Evolutionary conservation across 2,113 vertebrate species (phyloP), one percentile per base, ranked within the genome.

Genomic region (Thymallus thymallus): DNA sequence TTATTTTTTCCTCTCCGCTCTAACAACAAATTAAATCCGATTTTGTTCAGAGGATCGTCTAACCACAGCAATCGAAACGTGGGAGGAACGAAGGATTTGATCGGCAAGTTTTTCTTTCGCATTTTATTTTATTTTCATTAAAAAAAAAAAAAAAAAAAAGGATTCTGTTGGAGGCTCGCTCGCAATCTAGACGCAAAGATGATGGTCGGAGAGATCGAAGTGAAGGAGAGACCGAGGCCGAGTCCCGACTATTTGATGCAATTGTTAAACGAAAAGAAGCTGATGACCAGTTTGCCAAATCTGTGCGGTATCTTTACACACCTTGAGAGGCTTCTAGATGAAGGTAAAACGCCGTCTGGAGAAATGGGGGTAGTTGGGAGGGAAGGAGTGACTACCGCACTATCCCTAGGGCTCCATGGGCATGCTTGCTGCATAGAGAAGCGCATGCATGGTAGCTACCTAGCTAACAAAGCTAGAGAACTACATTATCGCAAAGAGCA

Each of bases 231-330:
- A 92, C 94, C 94, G 90, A 93, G 94, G 93, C 93, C 94, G 90
- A 94, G 92, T 91, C 94, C 94, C 83, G 94, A 94, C 91, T 94
- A 94, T 91, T 88, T 94, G 80, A 94, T 94, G 93, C 94, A 94
- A 81, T 89, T 94, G 66, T 84, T 94, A 73, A 94, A 94, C 88
- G 94, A 94, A 72, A 94, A 94, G 87, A 94, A 94, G 90, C 92
- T 94, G 73, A 94, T 94, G 94, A 92, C 91, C 76, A 94, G 93
- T 76, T 86, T 94, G 88, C 94, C 94, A 68, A 94, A 94, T 85
- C 93, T 94, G 87, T 94, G 94, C 87, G 93, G 93, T 62, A 94
- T 94, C 87, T 94, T 94, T 88, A 94, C 94, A 69, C 94, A 94
- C 84, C 91, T 94, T 29, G 94, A 94, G 77, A 75, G 94, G 89